Evolutionary conservation across 2,888 invertebrate genomes (phyloP).

Genomic region (Tachystola acroxantha): DNA sequence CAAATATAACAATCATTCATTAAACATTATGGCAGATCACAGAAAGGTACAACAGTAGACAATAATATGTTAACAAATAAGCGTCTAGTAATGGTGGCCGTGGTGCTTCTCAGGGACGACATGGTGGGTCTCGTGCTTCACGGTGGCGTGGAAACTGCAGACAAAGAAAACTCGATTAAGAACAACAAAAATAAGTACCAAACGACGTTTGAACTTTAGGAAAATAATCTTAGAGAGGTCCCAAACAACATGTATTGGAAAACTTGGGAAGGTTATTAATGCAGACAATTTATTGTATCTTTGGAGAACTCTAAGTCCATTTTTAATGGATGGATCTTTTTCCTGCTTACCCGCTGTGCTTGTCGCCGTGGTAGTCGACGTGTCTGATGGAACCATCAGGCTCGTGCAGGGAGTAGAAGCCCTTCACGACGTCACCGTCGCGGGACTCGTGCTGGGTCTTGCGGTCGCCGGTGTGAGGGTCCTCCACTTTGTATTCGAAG

Average conservation of each 20-base stretch:
- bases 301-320: no score
- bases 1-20: not conserved
- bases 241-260: no score
- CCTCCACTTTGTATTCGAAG: constrained; percentile 40
- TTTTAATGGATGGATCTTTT: no score
- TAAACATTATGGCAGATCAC: no score
- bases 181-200: constrained; percentile 1
- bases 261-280: no score
- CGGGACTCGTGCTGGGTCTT: constrained; percentile 45
- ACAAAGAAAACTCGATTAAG: constrained; percentile 9
- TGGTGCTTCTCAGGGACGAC: constrained; percentile 47
- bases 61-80: not conserved
- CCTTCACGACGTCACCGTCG: constrained; percentile 44
- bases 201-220: constrained; percentile 14
- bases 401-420: constrained; percentile 41
- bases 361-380: constrained; percentile 28
- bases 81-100: constrained; percentile 23
- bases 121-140: constrained; percentile 61
- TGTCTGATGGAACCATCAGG: constrained; percentile 39
- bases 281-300: no score
- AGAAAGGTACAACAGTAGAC: not conserved
- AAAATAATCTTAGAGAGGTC: no score
- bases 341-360: constrained; percentile 35
- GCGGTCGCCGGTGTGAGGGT: constrained; percentile 40
- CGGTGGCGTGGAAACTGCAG: constrained; percentile 63